phyloP scores from a whole-genome alignment of 2,888 invertebrate genomes.

The Vannuccia rotundouncinata region DNA sequence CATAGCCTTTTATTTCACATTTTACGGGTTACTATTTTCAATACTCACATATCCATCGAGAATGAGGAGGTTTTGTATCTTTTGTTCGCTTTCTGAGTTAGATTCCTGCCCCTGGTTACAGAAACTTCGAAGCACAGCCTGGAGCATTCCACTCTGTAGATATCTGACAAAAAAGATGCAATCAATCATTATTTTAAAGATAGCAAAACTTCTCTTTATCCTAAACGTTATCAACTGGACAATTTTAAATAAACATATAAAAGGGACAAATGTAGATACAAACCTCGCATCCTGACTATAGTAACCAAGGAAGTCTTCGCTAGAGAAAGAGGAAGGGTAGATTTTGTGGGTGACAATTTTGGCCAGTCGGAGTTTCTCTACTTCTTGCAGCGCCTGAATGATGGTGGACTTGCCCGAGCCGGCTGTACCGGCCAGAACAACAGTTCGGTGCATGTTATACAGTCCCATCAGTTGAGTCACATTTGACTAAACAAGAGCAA shows the following conservation, averaged over 20 bases:
- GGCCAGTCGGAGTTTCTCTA: not conserved
- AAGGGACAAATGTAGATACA: no score
- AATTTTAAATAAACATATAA: no score
- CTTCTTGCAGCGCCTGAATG: not conserved
- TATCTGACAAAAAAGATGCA: not conserved
- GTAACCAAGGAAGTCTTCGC: not conserved
- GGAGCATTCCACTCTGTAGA: not conserved
- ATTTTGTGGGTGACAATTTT: not conserved
- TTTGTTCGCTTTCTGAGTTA: not conserved
- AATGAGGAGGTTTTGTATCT: not conserved
- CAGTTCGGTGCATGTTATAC: not conserved
- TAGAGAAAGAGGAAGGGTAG: not conserved
- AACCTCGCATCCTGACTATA: not conserved
- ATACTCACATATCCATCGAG: not conserved
- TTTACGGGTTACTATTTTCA: no score
- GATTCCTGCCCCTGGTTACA: not conserved
- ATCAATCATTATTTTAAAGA: no score
- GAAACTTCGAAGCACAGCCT: not conserved
- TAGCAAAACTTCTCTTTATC: no score
- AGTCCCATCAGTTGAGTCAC: not conserved
- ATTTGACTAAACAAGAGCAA: not conserved
- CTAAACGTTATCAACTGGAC: no score
- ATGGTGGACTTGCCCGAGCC: not conserved
- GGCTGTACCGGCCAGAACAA: not conserved
- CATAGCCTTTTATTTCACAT: no score